Base-by-base conservation (phyloP, 37 sponge, comb jelly and placozoan genomes). In the Ianthella basta region DNA sequence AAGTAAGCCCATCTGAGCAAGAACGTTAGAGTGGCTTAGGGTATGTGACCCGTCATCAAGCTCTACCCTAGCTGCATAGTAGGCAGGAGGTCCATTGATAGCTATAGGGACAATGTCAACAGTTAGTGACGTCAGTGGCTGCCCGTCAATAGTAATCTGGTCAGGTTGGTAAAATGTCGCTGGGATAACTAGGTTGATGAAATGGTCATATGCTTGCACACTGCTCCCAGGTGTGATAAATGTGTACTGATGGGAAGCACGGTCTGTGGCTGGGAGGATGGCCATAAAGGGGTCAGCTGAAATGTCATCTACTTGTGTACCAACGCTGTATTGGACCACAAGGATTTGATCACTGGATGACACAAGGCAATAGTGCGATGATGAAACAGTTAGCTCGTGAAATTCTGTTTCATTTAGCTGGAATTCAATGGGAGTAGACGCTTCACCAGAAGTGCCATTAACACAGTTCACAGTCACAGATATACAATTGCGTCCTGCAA, bases 241-340 rank as follows among this genome's bases (percentile, higher is more conserved):
- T 1, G 78, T 75, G 78, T 75, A 75, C 1, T 50, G 37, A 44
- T 75, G 37, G 6, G 54, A 75, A 25, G n/a, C 35, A 14, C 37
- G 78, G 54, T 75, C 78, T 4, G 40, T 44, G 2, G 78, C 53
- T 53, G 78, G 78, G 44, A 75, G 21, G 10, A 75, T 41, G 44
- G 78, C 78, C 78, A 75, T 75, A 24, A 75, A 75, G n/a, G 78
- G 78, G 40, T 75, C 78, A 1, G 54, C 78, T 16, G 20, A 20
- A 23, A 75, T 44, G 1, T 50, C 78, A 41, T 75, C 78, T 21
- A 41, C 78, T 39, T 16, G 4, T 40, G 78, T 75, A 15, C 78
- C 78, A 19, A 75, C 54, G 25, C 78, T 75, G 78, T 75, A 75
- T 44, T 75, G 78, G 16, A 75, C 53, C 50, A 41, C 78, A 50